phyloP scores from a whole-genome alignment of 1,140 invertebrate genomes.

The Chironomus striatipennis region DNA sequence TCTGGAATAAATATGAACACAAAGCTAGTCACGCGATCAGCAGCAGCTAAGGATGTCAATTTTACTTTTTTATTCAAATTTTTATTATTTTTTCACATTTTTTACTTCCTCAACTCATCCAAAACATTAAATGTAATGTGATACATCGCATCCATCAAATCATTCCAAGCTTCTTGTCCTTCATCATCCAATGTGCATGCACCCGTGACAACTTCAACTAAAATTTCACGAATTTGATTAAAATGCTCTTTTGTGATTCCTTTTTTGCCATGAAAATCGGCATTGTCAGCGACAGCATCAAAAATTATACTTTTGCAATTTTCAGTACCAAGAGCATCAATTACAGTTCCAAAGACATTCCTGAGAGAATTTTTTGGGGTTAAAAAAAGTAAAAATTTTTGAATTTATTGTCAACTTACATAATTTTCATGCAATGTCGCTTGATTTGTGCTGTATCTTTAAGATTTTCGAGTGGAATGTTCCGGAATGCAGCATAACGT shows the following conservation, averaged over 20 bases:
- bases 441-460: background rate
- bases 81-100: background rate
- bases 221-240: slow-evolving; percentile 33
- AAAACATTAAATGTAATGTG: slow-evolving; percentile 35
- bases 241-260: background rate
- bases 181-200: slow-evolving; percentile 36
- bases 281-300: background rate
- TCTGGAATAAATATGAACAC: too few relatives aligned
- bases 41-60: too few relatives aligned
- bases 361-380: too few relatives aligned
- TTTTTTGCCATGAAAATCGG: background rate
- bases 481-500: background rate
- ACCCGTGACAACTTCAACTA: slow-evolving; percentile 35
- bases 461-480: background rate
- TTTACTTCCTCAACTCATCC: slow-evolving; percentile 29
- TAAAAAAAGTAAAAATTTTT: background rate
- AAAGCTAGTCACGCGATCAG: too few relatives aligned
- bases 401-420: background rate
- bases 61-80: too few relatives aligned
- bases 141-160: slow-evolving; percentile 36
- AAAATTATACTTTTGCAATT: background rate
- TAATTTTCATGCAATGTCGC: background rate
- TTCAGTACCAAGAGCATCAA: background rate
- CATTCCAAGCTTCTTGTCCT: slow-evolving; percentile 34
- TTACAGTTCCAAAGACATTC: background rate